phyloP scores from a whole-genome alignment of 2,888 invertebrate genomes.

The Azorinus chamasolen region DNA sequence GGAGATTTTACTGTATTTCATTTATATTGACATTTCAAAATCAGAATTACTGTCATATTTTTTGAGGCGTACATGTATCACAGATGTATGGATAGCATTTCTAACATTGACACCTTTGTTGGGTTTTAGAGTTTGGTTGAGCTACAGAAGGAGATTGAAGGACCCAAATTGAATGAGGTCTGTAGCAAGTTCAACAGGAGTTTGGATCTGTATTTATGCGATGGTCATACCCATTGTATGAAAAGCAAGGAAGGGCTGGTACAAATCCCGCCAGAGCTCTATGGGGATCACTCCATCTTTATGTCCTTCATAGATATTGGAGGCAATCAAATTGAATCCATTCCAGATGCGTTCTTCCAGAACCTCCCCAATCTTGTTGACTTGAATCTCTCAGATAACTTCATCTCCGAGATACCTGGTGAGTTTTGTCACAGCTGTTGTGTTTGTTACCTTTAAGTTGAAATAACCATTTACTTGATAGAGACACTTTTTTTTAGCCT shows the following conservation, averaged over 20 bases:
- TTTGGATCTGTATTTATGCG: conserved; percentile 60
- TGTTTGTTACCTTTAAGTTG: too few species aligned
- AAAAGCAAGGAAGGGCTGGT: conserved; percentile 27
- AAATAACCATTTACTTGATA: too few species aligned
- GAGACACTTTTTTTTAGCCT: too few species aligned
- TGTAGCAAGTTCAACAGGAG: conserved; percentile 43
- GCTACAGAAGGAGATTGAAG: conserved; percentile 13
- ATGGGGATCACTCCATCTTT: conserved; percentile 64
- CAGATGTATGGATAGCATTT: too few species aligned
- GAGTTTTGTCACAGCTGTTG: too few species aligned
- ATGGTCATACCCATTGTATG: conserved; percentile 59
- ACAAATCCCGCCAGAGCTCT: conserved; percentile 59
- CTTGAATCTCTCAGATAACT: conserved; percentile 69
- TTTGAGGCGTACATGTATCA: too few species aligned
- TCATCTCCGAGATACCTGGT: conserved; percentile 69
- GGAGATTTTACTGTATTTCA: too few species aligned
- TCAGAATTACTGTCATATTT: too few species aligned
- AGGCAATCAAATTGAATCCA: conserved; percentile 63
- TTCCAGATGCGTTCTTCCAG: conserved; percentile 72
- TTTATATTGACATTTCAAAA: too few species aligned
- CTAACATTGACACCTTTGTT: too few species aligned
- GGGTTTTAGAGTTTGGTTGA: too few species aligned
- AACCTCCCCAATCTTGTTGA: conserved; percentile 71
- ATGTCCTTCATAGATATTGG: conserved; percentile 70
- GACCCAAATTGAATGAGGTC: conserved; percentile 42